Base-by-base conservation (phyloP, 2,888 invertebrate genomes). In the Erpobdella octoculata region DNA sequence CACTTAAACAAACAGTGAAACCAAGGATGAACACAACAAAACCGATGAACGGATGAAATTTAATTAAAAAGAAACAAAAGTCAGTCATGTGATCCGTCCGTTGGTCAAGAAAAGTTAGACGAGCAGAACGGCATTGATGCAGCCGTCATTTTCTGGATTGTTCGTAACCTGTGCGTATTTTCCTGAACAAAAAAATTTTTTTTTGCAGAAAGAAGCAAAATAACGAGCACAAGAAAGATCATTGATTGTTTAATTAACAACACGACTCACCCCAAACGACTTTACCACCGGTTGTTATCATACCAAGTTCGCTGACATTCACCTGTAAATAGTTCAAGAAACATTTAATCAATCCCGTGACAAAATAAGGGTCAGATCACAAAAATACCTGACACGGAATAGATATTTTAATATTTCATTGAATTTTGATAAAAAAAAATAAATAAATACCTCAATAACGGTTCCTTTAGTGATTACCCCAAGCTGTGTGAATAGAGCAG, bases 101-200 rank as follows among this genome's bases (percentile, higher is more conserved):
- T n/a, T n/a, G n/a, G n/a, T n/a, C n/a, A n/a, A n/a, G n/a, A n/a
- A n/a, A n/a, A 46, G 31, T 88, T 88, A 97, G 76, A 98, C 92
- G 83, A 99, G 87, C 74, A 99, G 87, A 74, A 99, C 92, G 81
- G 97, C 96, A 86, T 99, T 99, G 73, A 99, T 95, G 81, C 96
- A 97, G 25, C 98, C 98, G 87, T 98, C 98, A 85, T 98, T 98
- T 84, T 98, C 98, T 0, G 98, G 98, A 85, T 97, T 93, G 84
- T 99, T 99, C 0, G 97, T 97, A 25, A 98, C 96, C 85, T 97
- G 98, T 0, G 98, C 98, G 83, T 94, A 98, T 86, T 99, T 98
- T 38, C 82, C 82, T 82, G 78, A 36, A 18, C 61, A 25, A 53
- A 37, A 62, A 59, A 0, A 37, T 73, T 71, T 1, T 12, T 25